A percentile compares a stretch with the other conserved stretches of the same genome.
Conservation (phyloP, 2,888 invertebrate species). For the Ferrisia virgata region DNA sequence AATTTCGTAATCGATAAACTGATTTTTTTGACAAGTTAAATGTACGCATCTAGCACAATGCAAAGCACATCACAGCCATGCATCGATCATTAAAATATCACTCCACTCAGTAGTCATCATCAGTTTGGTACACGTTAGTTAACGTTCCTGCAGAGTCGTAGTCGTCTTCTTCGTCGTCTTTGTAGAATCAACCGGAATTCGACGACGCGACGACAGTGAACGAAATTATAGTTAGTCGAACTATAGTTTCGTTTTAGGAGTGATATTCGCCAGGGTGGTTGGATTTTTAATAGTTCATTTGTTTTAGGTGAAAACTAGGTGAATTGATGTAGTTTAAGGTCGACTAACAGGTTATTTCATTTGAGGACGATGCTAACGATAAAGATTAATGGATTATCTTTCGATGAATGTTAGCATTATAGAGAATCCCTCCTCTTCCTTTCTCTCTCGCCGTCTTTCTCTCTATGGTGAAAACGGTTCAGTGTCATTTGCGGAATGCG, state of each 20-base stretch:
- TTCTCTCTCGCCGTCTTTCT: not conserved
- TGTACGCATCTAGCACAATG: not conserved
- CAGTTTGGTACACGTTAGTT: no score
- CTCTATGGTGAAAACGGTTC: not conserved
- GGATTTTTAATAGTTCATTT: constrained; percentile 7
- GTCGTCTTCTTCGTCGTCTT: no score
- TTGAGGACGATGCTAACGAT: constrained; percentile 34
- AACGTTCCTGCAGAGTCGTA: no score
- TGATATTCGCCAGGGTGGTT: not conserved
- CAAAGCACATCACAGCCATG: no score
- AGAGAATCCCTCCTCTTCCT: not conserved
- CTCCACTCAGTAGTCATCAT: no score
- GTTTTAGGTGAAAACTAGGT: constrained; percentile 8
- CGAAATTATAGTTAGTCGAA: not conserved
- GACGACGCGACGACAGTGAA: not conserved
- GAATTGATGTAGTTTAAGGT: constrained; percentile 41
- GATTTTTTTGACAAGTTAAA: not conserved
- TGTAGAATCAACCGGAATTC: not conserved
- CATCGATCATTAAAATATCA: no score
- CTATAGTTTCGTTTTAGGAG: not conserved
- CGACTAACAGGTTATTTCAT: constrained; percentile 34
- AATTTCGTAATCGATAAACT: not conserved
- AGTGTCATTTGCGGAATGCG: constrained; percentile 13
- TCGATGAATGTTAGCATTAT: constrained; percentile 25
- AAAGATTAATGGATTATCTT: constrained; percentile 36